These are phyloP conservation scores for Azemiops feae DNA, from an alignment of 2,113 vertebrate species.

Conservation along the genomic window DNA sequence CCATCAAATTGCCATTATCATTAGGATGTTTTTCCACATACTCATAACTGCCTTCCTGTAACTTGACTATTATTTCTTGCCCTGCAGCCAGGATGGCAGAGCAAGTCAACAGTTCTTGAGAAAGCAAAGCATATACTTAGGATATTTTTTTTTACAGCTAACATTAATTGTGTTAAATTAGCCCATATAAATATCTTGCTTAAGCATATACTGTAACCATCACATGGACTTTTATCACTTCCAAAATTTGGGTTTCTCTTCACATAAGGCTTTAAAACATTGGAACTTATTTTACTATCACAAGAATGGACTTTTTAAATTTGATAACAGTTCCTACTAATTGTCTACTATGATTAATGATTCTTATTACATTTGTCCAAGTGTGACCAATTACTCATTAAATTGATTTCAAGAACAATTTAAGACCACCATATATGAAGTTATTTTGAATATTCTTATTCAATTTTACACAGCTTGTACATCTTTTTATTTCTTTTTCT, in stretches of 20 bases:
- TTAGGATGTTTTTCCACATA: background rate
- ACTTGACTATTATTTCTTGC: background rate
- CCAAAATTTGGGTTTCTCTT: background rate
- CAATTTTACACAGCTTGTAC: background rate
- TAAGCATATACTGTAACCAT: background rate
- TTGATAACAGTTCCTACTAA: background rate
- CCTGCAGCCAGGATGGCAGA: background rate
- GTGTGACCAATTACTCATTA: background rate
- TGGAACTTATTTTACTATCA: background rate
- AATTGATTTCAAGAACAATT: background rate
- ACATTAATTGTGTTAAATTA: background rate
- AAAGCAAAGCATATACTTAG: background rate
- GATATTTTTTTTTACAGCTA: background rate
- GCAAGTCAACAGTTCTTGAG: background rate
- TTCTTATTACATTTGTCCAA: background rate
- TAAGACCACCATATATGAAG: background rate
- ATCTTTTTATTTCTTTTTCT: background rate
- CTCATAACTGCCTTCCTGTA: background rate
- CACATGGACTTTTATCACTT: background rate
- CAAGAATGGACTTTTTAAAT: background rate
- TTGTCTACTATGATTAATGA: background rate
- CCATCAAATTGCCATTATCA: background rate
- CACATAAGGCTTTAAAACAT: background rate
- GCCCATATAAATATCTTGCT: background rate
- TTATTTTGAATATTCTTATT: background rate